These are phyloP conservation scores for Podotricha telesiphe DNA, from an alignment of 2,888 invertebrate species.

Conservation along the genomic window DNA sequence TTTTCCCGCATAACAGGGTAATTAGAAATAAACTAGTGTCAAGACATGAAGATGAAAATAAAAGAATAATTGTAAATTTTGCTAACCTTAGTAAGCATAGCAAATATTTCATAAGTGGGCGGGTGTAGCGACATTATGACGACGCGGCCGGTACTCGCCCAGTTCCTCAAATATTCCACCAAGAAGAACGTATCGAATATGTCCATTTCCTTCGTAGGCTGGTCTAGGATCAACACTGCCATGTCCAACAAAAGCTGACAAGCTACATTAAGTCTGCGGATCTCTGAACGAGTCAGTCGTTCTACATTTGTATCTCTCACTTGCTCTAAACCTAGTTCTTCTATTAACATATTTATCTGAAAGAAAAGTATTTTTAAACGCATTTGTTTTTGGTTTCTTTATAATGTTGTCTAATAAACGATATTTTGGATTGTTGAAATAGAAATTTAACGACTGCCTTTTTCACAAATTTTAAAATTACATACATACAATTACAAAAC, in stretches of 20 bases:
- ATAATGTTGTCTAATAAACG: too few species aligned
- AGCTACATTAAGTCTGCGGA: constrained; percentile 93
- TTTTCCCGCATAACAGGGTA: too few species aligned
- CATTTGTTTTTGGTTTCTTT: background rate
- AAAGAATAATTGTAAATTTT: too few species aligned
- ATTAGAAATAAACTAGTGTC: too few species aligned
- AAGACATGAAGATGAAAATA: too few species aligned
- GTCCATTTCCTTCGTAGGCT: constrained; percentile 94
- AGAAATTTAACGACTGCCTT: too few species aligned
- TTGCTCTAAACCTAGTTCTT: constrained; percentile 95
- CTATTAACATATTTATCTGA: constrained; percentile 93
- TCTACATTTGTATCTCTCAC: constrained; percentile 94
- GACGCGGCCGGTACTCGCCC: constrained; percentile 91
- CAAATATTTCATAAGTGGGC: constrained; percentile 97
- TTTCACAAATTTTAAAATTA: too few species aligned
- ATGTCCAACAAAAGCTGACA: constrained; percentile 94
- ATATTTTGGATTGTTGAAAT: too few species aligned
- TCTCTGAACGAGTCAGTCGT: constrained; percentile 93
- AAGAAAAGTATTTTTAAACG: constrained; percentile 48
- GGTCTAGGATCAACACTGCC: constrained; percentile 93
- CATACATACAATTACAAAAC: too few species aligned
- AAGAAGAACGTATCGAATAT: constrained; percentile 98
- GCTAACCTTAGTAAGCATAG: constrained; percentile 92
- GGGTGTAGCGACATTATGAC: constrained; percentile 96
- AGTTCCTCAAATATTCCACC: constrained; percentile 96